Evolutionary conservation across 2,888 invertebrate genomes (phyloP), one percentile per base, ranked within the genome.

Genomic region (Philhelius pedissequus): DNA sequence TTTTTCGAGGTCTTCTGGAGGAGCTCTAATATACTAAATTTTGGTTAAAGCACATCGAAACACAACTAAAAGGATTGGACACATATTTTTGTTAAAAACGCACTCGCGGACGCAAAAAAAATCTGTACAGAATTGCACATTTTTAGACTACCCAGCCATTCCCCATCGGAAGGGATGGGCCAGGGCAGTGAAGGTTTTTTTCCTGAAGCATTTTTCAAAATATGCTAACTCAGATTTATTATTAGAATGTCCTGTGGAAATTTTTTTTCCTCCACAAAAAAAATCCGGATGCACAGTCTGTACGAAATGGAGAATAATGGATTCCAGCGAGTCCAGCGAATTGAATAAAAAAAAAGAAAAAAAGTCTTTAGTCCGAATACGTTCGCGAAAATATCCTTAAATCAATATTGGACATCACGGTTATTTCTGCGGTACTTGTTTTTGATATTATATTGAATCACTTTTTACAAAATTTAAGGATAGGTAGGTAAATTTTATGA

Each of bases 221-320:
- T 73, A 60, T 52, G 48, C 50, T 52, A 74, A 73, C 48, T 35
- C 20, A 48, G 18, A 69, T n/a, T n/a, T n/a, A n/a, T n/a, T n/a
- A 60, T 66, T 45, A 32, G 38, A 32, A 32, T 18, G n/a, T 58
- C 60, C 60, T 54, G 43, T 27, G 38, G 54, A 52, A 71, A 48
- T 66, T 62, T 76, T 66, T 20, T 25, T 40, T 43, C 25, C 38
- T 38, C 50, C 27, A 4, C 38, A n/a, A 71, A 43, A 68, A 54
- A 69, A 69, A 35, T 76, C 74, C 66, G 70, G 80, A 84, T 80
- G 75, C 79, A 75, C 68, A 86, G 86, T 86, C 82, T 87, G 84
- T 82, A 86, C 78, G 77, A 11, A 48, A 78, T 78, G 70, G 50
- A 81, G 70, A 66, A 82, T 70, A 86, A 86, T 77, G 80, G 76